Evolutionary conservation across 2,113 vertebrate species (phyloP).

Genomic region (Sinocyclocheilus rhinocerous): DNA sequence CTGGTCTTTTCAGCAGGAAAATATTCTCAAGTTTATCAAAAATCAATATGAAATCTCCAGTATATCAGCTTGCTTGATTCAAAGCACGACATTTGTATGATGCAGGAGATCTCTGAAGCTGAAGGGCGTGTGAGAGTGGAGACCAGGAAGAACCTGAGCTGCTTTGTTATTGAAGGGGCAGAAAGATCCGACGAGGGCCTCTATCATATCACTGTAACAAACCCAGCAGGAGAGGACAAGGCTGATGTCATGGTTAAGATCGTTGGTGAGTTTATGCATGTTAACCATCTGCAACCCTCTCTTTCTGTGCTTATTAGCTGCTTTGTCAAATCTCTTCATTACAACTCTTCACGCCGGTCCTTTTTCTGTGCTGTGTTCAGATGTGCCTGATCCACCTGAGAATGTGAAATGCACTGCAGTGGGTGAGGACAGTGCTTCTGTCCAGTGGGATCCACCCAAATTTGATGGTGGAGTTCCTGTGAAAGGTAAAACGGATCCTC

Average conservation of each 20-base stretch:
- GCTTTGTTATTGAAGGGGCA: slow-evolving; percentile 85
- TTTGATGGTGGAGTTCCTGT: slow-evolving; percentile 84
- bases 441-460: slow-evolving; percentile 83
- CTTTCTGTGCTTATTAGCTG: neutral
- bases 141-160: slow-evolving; percentile 74
- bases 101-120: slow-evolving; percentile 69
- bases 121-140: slow-evolving; percentile 84
- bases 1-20: neutral
- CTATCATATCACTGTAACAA: slow-evolving; percentile 84
- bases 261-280: slow-evolving; percentile 77
- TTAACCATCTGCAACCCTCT: neutral
- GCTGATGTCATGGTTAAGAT: slow-evolving; percentile 79
- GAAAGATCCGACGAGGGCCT: slow-evolving; percentile 77
- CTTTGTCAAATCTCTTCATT: neutral
- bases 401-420: slow-evolving; percentile 81
- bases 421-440: slow-evolving; percentile 82
- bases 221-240: slow-evolving; percentile 83
- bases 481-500: slow-evolving; percentile 74
- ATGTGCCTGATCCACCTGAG: slow-evolving; percentile 86
- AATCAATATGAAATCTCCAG: neutral
- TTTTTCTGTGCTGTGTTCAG: slow-evolving; percentile 68
- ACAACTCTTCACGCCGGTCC: too few relatives aligned
- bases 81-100: neutral
- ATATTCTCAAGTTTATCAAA: neutral
- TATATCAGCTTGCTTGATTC: neutral